Percentiles rank a stretch among this genome's conserved stretches.
These are phyloP conservation scores for Meandrina meandrites DNA, from an alignment of 92 coral and sea anemone species.

Conservation along the genomic window DNA sequence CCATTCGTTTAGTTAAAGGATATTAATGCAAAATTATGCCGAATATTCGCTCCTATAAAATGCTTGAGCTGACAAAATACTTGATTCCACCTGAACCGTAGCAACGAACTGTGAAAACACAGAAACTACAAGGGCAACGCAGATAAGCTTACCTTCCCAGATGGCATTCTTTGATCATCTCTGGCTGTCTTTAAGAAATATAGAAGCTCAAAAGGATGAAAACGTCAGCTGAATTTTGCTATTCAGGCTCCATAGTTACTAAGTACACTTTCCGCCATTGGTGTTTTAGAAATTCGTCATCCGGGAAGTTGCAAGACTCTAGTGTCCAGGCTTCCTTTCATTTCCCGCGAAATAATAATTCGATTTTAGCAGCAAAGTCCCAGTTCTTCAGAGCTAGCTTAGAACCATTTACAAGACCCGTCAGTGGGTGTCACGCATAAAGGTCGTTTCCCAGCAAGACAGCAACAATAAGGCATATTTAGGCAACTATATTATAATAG, in stretches of 20 bases:
- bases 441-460: too few species aligned
- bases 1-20: not conserved
- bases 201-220: not conserved
- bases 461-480: too few species aligned
- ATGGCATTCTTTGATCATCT: constrained; percentile 62
- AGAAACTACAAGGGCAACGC: not conserved
- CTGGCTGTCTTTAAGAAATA: constrained; percentile 10
- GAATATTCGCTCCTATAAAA: not conserved
- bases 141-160: constrained; percentile 60
- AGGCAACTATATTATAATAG: too few species aligned
- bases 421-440: too few species aligned
- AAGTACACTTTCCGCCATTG: constrained; percentile 78
- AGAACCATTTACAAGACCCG: too few species aligned
- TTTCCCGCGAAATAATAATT: constrained; percentile 28
- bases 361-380: not conserved
- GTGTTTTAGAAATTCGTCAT: constrained; percentile 22
- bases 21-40: not conserved
- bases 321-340: constrained; percentile 7
- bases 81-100: constrained; percentile 3
- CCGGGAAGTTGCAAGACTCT: constrained; percentile 47
- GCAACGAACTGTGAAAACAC: constrained; percentile 59
- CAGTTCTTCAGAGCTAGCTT: too few species aligned
- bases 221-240: constrained; percentile 22
- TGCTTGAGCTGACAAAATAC: not conserved
- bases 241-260: constrained; percentile 59